A percentile compares a stretch with the other conserved stretches of the same genome.
These are phyloP conservation scores for Buphagus erythrorhynchus DNA, from an alignment of 2,797 vertebrate genomes.

Conservation along the genomic window DNA sequence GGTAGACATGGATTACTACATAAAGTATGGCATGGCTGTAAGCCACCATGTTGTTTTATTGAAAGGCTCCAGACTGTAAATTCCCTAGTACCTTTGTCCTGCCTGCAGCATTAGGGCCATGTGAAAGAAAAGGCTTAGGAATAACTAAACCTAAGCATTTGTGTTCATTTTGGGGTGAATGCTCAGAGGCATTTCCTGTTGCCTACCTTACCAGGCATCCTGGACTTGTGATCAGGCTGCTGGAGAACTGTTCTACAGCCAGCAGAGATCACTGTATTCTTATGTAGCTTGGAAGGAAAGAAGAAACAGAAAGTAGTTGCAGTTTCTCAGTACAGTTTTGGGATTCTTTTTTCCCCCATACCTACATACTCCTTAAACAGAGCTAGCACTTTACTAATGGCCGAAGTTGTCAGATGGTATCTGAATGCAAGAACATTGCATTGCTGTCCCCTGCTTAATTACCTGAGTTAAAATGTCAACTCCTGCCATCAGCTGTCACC, in stretches of 20 bases:
- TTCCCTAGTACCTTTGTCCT: background rate
- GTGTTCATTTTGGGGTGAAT: background rate
- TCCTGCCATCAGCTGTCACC: background rate
- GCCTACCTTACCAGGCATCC: background rate
- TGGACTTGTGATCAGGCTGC: background rate
- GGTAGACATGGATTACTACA: background rate
- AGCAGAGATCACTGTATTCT: background rate
- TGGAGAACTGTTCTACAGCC: background rate
- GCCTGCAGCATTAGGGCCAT: background rate
- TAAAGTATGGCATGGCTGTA: background rate
- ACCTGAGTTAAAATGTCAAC: background rate
- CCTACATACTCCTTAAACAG: background rate
- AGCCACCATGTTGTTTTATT: background rate
- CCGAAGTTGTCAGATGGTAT: background rate
- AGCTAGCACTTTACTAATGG: background rate
- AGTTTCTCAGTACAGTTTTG: background rate
- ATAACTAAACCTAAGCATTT: background rate
- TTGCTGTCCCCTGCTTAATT: background rate
- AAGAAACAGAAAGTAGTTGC: background rate
- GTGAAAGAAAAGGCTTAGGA: background rate
- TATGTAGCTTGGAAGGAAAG: background rate
- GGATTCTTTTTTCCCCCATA: background rate
- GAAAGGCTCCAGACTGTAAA: background rate
- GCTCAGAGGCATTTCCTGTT: background rate
- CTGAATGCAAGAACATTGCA: background rate